These are phyloP conservation scores for Pyrrhura leucotis DNA, from an alignment of 2,797 vertebrate genomes.

Conservation along the genomic window DNA sequence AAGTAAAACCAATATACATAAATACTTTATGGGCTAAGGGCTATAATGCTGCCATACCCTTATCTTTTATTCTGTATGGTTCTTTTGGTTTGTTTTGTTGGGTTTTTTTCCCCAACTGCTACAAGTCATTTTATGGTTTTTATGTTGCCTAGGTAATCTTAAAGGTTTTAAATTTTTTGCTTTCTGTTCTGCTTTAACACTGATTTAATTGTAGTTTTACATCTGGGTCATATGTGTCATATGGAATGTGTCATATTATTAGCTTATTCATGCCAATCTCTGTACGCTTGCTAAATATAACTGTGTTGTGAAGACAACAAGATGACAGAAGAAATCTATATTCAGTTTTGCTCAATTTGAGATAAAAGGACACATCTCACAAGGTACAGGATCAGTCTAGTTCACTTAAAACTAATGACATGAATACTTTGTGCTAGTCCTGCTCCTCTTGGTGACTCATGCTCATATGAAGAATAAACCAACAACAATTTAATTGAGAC, in stretches of 20 bases:
- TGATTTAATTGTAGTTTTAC: conserved; percentile 1
- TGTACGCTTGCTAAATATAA: background rate
- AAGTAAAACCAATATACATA: background rate
- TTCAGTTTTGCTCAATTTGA: background rate
- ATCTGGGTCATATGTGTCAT: background rate
- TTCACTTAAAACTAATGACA: background rate
- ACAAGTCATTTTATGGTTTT: background rate
- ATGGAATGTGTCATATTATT: conserved; percentile 2
- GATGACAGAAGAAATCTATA: background rate
- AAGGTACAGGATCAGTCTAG: background rate
- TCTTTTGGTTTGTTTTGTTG: background rate
- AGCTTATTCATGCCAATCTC: background rate
- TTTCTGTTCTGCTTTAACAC: background rate
- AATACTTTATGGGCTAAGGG: background rate
- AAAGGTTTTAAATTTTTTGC: background rate
- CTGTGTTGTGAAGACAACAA: background rate
- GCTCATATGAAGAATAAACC: background rate
- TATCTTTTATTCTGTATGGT: background rate
- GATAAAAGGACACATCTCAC: background rate
- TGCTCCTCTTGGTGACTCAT: background rate
- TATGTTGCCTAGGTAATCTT: background rate
- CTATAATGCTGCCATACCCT: background rate
- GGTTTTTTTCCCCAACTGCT: background rate
- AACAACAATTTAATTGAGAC: background rate
- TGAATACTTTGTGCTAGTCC: background rate